These are phyloP conservation scores for Botia almorhae DNA, from an alignment of 2,797 vertebrate genomes.

Conservation along the genomic window DNA sequence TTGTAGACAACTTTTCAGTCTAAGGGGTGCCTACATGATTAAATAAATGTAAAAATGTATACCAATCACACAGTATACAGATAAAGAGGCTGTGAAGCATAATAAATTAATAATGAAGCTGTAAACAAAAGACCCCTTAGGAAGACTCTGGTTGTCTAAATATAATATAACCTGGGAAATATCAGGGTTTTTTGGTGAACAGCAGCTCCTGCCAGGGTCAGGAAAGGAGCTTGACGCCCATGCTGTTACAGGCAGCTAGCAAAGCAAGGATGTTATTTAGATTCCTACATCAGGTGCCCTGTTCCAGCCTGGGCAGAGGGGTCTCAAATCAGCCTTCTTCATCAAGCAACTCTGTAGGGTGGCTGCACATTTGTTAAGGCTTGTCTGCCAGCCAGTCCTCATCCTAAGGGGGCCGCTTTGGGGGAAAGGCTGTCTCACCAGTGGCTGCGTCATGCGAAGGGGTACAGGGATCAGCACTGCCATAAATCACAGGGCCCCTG, in stretches of 20 bases:
- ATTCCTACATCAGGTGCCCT: conserved; percentile 81
- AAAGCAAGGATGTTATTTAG: conserved; percentile 56
- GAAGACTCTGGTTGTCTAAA: conserved; percentile 24
- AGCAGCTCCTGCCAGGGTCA: conserved; percentile 41
- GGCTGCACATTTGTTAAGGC: conserved; percentile 80
- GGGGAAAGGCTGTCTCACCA: conserved; percentile 47
- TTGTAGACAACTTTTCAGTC: no score
- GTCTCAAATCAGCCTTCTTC: conserved; percentile 79
- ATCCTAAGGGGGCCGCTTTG: conserved; percentile 53
- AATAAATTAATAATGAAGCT: conserved; percentile 42
- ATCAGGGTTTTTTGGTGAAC: conserved; percentile 51
- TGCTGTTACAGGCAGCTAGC: conserved; percentile 31
- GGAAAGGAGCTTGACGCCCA: conserved; percentile 36
- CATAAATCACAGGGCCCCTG: conserved; percentile 61
- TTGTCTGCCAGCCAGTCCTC: conserved; percentile 67
- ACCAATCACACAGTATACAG: no score
- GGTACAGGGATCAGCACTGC: conserved; percentile 42
- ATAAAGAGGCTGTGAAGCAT: no score
- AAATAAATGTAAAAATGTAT: no score
- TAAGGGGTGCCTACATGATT: no score
- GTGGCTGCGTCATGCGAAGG: conserved; percentile 21
- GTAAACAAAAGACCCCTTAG: conserved; percentile 38
- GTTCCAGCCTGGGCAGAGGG: conserved; percentile 70
- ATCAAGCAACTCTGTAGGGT: conserved; percentile 76
- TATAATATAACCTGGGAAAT: conserved; percentile 46